Evolutionary conservation across 2,113 vertebrate species (phyloP), one percentile per base, ranked within the genome.

Genomic region (Lutjanus erythropterus): DNA sequence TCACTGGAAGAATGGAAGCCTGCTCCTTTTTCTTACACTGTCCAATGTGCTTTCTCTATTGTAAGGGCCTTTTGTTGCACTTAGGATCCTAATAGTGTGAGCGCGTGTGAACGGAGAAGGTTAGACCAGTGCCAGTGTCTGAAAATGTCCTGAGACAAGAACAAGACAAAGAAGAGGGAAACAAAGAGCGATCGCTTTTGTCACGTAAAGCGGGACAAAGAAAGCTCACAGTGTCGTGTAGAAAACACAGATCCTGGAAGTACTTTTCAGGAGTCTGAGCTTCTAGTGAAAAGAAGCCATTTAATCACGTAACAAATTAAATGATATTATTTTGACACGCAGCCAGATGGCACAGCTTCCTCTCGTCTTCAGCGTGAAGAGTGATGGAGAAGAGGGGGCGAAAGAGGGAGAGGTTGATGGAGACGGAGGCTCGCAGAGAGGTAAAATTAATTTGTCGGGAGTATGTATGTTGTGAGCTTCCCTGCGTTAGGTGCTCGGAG

Each of bases 251-350:
- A 68, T 66, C 33, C 35, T 71, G 68, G 52, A 83, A 84, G 75
- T 68, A 67, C 66, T 76, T 81, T 91, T 71, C 55, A 88, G 33
- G 52, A 84, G 49, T 77, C 46, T 50, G 83, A 81, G 71, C 87
- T 93, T 84, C 67, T 74, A 64, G 78, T 89, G 87, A 94, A 90
- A 91, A 93, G 89, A 92, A 90, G 85, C 86, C 91, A 93, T 88
- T 95, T 91, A 93, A 91, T 95, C 92, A 84, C 1, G 9, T 87
- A 90, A 87, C 75, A 94, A 93, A 94, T 93, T 88, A 96, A 95
- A 94, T 89, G 91, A 89, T 94, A 89, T 87, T 90, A 85, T 88
- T 95, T 92, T 93, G 93, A 93, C 83, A 71, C 75, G 56, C 76
- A 89, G 93, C 93, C 94, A 95, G 93, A 93, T 95, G 94, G 89